phyloP scores from a whole-genome alignment of 2,797 vertebrate species.

The Argyrosomus regius region DNA sequence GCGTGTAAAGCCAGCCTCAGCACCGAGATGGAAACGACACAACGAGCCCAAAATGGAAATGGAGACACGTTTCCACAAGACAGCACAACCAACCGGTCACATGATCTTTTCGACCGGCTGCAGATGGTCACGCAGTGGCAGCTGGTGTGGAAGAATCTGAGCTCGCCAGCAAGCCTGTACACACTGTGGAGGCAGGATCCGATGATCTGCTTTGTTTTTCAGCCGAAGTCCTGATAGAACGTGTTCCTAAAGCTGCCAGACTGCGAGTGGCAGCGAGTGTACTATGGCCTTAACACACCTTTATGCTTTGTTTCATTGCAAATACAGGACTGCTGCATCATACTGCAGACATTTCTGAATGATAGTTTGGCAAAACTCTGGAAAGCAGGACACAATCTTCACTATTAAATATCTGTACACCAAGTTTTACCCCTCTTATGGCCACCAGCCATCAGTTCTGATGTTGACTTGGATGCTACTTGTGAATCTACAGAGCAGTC shows the following conservation, averaged over 20 bases:
- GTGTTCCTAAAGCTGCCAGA: slow-evolving; percentile 24
- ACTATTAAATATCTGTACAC: neutral
- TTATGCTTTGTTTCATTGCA: neutral
- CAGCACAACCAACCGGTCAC: slow-evolving; percentile 42
- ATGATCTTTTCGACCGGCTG: slow-evolving; percentile 20
- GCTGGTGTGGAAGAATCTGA: slow-evolving; percentile 61
- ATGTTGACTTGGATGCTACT: slow-evolving; percentile 6
- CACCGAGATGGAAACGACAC: slow-evolving; percentile 32
- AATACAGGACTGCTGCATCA: neutral
- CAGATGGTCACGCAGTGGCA: slow-evolving; percentile 69
- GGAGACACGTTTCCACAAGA: slow-evolving; percentile 49
- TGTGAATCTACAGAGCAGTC: slow-evolving; percentile 9
- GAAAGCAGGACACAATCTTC: neutral
- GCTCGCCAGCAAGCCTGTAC: slow-evolving; percentile 48
- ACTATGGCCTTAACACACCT: slow-evolving; percentile 9
- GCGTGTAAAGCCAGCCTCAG: slow-evolving; percentile 31
- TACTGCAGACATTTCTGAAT: slow-evolving; percentile 7
- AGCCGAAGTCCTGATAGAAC: neutral
- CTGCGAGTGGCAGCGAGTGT: slow-evolving; percentile 13
- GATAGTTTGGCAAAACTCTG: neutral
- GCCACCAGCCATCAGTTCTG: neutral
- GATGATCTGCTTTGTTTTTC: slow-evolving; percentile 16
- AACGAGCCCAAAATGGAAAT: slow-evolving; percentile 45
- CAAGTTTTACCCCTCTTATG: neutral
- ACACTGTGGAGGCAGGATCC: slow-evolving; percentile 41